These are phyloP conservation scores for Actinopyga echinites DNA, from an alignment of 53 echinoderm and acorn worm genomes.

Conservation along the genomic window DNA sequence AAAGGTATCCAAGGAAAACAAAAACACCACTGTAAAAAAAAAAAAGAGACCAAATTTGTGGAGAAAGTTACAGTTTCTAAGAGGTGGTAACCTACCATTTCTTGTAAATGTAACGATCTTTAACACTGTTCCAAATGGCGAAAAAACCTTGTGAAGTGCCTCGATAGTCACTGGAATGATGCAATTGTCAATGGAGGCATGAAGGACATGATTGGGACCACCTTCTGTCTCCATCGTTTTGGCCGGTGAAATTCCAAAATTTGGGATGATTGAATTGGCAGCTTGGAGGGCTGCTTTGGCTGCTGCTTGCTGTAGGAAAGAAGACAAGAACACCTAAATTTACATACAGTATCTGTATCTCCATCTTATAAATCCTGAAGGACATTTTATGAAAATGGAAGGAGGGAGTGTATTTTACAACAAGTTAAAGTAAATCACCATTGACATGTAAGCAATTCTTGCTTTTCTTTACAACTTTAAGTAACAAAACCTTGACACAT, in stretches of 20 bases:
- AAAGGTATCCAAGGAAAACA: not conserved
- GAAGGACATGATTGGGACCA: slow-evolving; percentile 86
- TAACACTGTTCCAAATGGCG: slow-evolving; percentile 81
- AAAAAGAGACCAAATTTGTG: not conserved
- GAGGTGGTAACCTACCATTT: slow-evolving; percentile 63
- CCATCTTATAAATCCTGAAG: too few relatives aligned
- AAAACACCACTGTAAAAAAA: not conserved
- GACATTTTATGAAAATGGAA: too few relatives aligned
- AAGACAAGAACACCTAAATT: too few relatives aligned
- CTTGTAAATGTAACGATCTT: slow-evolving; percentile 96
- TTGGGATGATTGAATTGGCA: slow-evolving; percentile 64
- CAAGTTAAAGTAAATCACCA: too few relatives aligned
- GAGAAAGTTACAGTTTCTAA: not conserved
- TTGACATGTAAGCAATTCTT: too few relatives aligned
- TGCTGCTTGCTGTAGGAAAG: slow-evolving; percentile 72
- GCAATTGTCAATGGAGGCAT: slow-evolving; percentile 87
- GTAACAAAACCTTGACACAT: too few relatives aligned
- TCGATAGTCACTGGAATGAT: slow-evolving; percentile 92
- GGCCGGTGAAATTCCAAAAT: slow-evolving; percentile 34
- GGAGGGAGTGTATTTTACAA: too few relatives aligned
- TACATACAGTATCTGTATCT: too few relatives aligned
- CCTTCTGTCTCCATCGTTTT: slow-evolving; percentile 86
- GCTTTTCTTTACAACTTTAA: too few relatives aligned
- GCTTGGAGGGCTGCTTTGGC: slow-evolving; percentile 96
- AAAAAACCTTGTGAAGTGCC: slow-evolving; percentile 90